Evolutionary conservation across 2,797 vertebrate species (phyloP), one percentile per base, ranked within the genome.

Genomic region (Gobio occitaniae): DNA sequence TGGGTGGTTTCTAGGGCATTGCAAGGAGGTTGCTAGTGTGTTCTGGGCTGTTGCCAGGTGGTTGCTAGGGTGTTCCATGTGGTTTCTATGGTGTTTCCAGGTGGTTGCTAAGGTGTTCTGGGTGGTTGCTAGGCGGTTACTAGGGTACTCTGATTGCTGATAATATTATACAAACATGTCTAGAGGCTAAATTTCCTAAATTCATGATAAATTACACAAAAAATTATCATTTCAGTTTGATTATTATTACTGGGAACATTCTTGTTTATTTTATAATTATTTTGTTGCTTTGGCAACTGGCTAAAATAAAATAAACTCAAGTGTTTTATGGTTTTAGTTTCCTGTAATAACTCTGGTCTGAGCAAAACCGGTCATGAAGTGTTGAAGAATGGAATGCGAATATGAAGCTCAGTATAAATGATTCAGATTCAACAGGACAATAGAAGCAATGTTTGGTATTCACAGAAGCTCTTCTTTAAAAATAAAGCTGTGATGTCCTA

Each of bases 401-500:
- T 32, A 13, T 29, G 5, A 16, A 41, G 16, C 75, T 15, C 32
- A n/a, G 17, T 17, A 61, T 78, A 61, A 44, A 78, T 19, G 38
- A 78, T 47, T 78, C 38, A 47, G 56, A 11, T 25, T 17, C 4
- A 63, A 17, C 56, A 19, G 41, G 59, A 78, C 25, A 65, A 65
- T 78, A 78, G 25, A 77, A 77, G 75, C 54, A 41, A 25, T 59
- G n/a, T 77, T 59, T 32, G 2, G 54, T 59, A 59, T 61, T 63
- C 59, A 63, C 76, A 78, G 56, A 78, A 63, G 75, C 54, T 77
- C 36, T 41, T 59, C 19, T 61, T 61, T 77, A 77, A 59, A 59
- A 41, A 77, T 44, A 77, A 77, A 77, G 75, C 75, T 65, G 6
- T 3, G 21, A 77, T 47, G 76, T n/a, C 76, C 76, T 78, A 78